A percentile compares a stretch with the other conserved stretches of the same genome.
phyloP scores from a whole-genome alignment of 2,888 invertebrate genomes.

The Teleiodes luculella region DNA sequence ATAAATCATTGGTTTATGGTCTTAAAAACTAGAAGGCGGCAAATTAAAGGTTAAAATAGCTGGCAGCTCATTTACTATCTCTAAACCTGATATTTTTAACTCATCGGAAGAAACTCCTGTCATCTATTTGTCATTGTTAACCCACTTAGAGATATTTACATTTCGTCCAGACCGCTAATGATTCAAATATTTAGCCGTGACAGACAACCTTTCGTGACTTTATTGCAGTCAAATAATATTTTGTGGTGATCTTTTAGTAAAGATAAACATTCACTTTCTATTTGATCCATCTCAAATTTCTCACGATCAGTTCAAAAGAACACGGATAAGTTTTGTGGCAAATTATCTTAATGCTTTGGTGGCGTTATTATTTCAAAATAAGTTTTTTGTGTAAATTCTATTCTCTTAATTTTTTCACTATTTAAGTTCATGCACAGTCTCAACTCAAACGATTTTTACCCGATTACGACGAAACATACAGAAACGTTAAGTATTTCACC shows the following conservation, averaged over 20 bases:
- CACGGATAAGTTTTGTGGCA: background rate
- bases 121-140: constrained; percentile 53
- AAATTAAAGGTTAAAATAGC: background rate
- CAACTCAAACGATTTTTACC: no score
- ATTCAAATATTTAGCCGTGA: constrained; percentile 33
- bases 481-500: no score
- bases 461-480: no score
- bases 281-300: constrained; percentile 13
- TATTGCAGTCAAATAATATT: constrained; percentile 46
- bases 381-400: no score
- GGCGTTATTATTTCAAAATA: no score
- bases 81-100: constrained; percentile 24
- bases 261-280: constrained; percentile 36
- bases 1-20: constrained; percentile 1
- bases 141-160: constrained; percentile 45
- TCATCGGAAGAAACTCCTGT: constrained; percentile 36
- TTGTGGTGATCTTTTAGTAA: constrained; percentile 40
- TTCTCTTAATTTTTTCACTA: no score
- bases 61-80: background rate
- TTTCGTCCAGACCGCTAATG: constrained; percentile 45
- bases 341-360: background rate
- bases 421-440: no score
- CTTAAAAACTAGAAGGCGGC: background rate
- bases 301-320: background rate
- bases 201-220: constrained; percentile 42